Base-by-base conservation (phyloP, 2,888 invertebrate species). In the Deroplatys truncata region DNA sequence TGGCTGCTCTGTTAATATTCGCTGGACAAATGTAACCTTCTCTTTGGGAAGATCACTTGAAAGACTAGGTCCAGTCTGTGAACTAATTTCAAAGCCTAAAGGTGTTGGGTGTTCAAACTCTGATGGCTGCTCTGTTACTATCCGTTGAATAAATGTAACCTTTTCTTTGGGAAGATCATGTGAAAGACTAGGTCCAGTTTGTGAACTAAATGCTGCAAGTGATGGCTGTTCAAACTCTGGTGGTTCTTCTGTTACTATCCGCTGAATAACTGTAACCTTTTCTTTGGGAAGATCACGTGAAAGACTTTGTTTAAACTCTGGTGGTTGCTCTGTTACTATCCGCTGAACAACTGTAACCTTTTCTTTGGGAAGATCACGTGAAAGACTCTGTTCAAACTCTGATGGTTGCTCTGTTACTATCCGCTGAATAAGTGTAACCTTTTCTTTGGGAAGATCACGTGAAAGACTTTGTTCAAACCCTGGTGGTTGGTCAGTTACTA, bases 51-150 rank as follows among this genome's bases (percentile, higher is more conserved):
- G 25, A 35, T 86, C 86, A 28, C 29, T n/a, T 2, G 85, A 15
- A n/a, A 89, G 86, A 56, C 89, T 89, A 49, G 31, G 43, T 8
- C 89, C 89, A n/a, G 89, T 89, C 72, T 89, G 89, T n/a, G 89
- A 89, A 15, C 83, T 87, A 87, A 72, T 87, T 25, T 89, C 86
- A 31, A 87, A 56, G 8, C 9, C 88, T 28, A 20, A 25, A 56
- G 84, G 31, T 82, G 82, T 82, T 25, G 82, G 29, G n/a, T n/a
- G n/a, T n/a, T n/a, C n/a, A n/a, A n/a, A n/a, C 3, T 31, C 31
- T 87, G 84, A 56, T 31, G 31, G 31, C 5, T 31, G 31, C 5
- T 31, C 5, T 31, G 31, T n/a, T 31, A 31, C 31, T 31, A 5
- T 31, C 31, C 5, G 3, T 5, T 5, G 31, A 31, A 31, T 5